phyloP scores from a whole-genome alignment of 1,140 invertebrate genomes.

The Drosophila takahashii region DNA sequence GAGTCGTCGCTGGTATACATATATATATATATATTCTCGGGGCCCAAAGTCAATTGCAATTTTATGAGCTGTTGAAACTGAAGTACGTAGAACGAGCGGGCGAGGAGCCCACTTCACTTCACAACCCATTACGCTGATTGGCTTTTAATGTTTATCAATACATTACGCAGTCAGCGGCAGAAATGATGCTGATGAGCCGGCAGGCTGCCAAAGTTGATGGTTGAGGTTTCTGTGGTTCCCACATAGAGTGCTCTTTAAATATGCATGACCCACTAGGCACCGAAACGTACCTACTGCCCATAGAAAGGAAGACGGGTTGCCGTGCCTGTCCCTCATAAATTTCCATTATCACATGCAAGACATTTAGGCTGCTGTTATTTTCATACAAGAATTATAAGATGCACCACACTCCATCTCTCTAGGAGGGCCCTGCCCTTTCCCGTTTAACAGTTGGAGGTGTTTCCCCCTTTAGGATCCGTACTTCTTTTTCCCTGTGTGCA shows the following conservation, averaged over 20 bases:
- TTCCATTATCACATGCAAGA: conserved; percentile 77
- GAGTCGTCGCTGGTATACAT: background rate
- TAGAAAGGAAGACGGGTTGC: conserved; percentile 4
- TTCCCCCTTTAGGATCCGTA: conserved; percentile 25
- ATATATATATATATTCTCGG: background rate
- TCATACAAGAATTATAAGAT: conserved; percentile 77
- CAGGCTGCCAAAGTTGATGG: conserved; percentile 20
- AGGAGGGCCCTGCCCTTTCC: background rate
- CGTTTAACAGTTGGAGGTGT: conserved; percentile 4
- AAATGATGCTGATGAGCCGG: conserved; percentile 17
- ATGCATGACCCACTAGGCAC: conserved; percentile 37
- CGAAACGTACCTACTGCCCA: conserved; percentile 5
- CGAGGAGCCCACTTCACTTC: conserved; percentile 52
- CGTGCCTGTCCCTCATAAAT: conserved; percentile 70
- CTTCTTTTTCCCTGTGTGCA: conserved; percentile 54
- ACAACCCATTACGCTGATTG: conserved; percentile 81
- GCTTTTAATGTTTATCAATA: conserved; percentile 83
- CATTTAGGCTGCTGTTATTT: conserved; percentile 78
- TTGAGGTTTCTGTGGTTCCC: conserved; percentile 34
- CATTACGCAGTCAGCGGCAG: conserved; percentile 58
- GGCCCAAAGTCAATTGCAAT: conserved; percentile 78
- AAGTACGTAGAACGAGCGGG: conserved; percentile 53
- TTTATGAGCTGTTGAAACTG: conserved; percentile 82
- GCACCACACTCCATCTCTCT: conserved; percentile 40
- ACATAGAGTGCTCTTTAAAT: conserved; percentile 58